Conservation (phyloP, 2,888 invertebrate species). For the Platycheirus rosarum region DNA sequence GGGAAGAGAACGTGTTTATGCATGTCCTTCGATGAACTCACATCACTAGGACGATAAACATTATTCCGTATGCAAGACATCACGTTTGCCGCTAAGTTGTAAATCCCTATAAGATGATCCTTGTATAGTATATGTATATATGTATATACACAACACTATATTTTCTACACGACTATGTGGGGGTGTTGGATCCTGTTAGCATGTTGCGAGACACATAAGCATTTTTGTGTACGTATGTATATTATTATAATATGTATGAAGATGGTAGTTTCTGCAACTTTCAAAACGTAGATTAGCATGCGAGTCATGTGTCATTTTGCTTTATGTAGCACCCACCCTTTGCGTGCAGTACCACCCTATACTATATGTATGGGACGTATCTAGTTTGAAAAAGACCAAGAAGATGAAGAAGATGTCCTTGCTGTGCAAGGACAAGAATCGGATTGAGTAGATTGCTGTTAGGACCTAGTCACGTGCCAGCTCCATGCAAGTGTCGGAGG, state of each 20-base stretch:
- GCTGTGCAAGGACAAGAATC: slow-evolving; percentile 62
- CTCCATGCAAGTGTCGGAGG: slow-evolving; percentile 69
- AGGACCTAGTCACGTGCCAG: slow-evolving; percentile 67
- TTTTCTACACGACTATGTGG: slow-evolving; percentile 24
- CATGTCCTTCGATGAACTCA: slow-evolving; percentile 69
- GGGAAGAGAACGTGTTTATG: slow-evolving; percentile 31
- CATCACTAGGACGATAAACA: slow-evolving; percentile 61
- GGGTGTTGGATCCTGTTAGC: slow-evolving; percentile 12
- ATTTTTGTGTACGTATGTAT: slow-evolving; percentile 24
- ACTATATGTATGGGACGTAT: not conserved
- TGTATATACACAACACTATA: slow-evolving; percentile 33
- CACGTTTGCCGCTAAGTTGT: slow-evolving; percentile 73
- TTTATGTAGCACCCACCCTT: slow-evolving; percentile 53
- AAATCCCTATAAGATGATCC: slow-evolving; percentile 74
- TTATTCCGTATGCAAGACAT: slow-evolving; percentile 71
- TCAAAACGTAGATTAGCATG: slow-evolving; percentile 69
- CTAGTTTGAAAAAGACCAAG: not conserved
- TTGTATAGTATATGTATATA: slow-evolving; percentile 38
- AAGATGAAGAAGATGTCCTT: slow-evolving; percentile 17
- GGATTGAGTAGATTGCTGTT: slow-evolving; percentile 54
- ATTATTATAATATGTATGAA: not conserved
- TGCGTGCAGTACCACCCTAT: slow-evolving; percentile 36
- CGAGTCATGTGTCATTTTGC: slow-evolving; percentile 72
- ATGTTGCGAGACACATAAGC: slow-evolving; percentile 17
- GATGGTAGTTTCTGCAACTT: slow-evolving; percentile 56